phyloP scores from a whole-genome alignment of 2,888 invertebrate genomes.

The Hirtodrosophila confusa region DNA sequence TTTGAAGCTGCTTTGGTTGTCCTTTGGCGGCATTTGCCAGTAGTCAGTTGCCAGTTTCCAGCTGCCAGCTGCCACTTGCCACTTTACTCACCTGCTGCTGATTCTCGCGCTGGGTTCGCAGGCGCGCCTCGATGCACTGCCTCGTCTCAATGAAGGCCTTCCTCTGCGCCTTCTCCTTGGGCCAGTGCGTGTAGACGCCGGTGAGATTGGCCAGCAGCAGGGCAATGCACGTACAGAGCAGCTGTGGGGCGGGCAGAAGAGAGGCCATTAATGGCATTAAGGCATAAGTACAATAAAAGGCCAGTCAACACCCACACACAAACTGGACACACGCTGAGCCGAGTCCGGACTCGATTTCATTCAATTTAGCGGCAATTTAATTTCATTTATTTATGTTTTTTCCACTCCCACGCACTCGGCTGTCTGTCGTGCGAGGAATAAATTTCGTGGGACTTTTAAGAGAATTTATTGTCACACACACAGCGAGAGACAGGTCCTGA shows the following conservation, averaged over 20 bases:
- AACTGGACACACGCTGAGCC: background rate
- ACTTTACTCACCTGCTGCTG: slow-evolving; percentile 92
- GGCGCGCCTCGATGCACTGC: slow-evolving; percentile 95
- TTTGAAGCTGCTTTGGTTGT: slow-evolving; percentile 11
- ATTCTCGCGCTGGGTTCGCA: slow-evolving; percentile 95
- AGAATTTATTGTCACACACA: slow-evolving; percentile 48
- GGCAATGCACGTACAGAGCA: slow-evolving; percentile 86
- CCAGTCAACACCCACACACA: slow-evolving; percentile 32
- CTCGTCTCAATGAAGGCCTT: slow-evolving; percentile 97
- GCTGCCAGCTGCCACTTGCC: background rate
- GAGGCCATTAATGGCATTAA: slow-evolving; percentile 28
- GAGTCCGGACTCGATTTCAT: slow-evolving; percentile 56
- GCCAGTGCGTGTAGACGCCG: slow-evolving; percentile 95
- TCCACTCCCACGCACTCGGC: too few species aligned
- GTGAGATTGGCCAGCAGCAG: slow-evolving; percentile 92
- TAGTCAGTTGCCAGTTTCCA: slow-evolving; percentile 11
- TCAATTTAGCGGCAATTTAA: slow-evolving; percentile 75
- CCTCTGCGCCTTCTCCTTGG: slow-evolving; percentile 94
- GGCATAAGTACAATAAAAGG: slow-evolving; percentile 44
- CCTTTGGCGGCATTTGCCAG: slow-evolving; percentile 9
- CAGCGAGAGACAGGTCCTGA: background rate
- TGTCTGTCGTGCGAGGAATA: slow-evolving; percentile 12
- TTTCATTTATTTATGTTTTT: slow-evolving; percentile 65
- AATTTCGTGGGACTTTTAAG: slow-evolving; percentile 23
- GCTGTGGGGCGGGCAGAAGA: slow-evolving; percentile 56